Base-by-base conservation (phyloP, 2,888 invertebrate genomes). In the Monochamus alternatus region DNA sequence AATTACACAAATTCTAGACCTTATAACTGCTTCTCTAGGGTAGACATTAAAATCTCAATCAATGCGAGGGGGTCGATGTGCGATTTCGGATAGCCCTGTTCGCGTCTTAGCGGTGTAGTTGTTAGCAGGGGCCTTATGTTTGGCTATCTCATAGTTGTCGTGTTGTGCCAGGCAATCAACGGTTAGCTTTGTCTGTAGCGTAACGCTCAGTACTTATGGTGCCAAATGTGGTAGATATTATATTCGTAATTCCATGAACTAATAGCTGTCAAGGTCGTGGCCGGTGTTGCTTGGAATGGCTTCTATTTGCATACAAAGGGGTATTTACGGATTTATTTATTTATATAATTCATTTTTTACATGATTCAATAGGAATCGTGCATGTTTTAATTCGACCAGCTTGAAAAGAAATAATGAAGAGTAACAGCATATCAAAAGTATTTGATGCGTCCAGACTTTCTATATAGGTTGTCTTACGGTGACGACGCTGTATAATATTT, bases 101-200 rank as follows among this genome's bases (percentile, higher is more conserved):
- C 78, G 78, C 55, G 55, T 63, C 67, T 74, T 82, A 80, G 80
- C 76, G 79, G 82, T 81, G 82, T 87, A 86, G 86, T 86, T 84
- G 77, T 87, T 88, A 88, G 88, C 87, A 85, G 87, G 87, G 88
- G 88, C 87, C 88, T 88, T 88, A 88, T 86, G 87, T 88, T 82
- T 86, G 85, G 87, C 87, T 88, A 87, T 87, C 84, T 86, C 84
- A 87, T 88, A 88, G 86, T 85, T 87, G 89, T 89, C 88, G 88
- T 89, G 89, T 89, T 89, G 88, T 88, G 89, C 87, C 87, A 87
- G 88, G 88, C 88, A 88, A 87, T 88, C 87, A 87, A 86, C 86
- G 84, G 86, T 87, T 87, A 87, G 87, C 87, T 86, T 86, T 83
- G 84, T 86, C 85, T 83, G 82, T 83, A 84, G 85, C 80, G 73